These are phyloP conservation scores for Gnathonemus echidnorhynchus DNA, from an alignment of 2,113 vertebrate genomes.

Conservation along the genomic window DNA sequence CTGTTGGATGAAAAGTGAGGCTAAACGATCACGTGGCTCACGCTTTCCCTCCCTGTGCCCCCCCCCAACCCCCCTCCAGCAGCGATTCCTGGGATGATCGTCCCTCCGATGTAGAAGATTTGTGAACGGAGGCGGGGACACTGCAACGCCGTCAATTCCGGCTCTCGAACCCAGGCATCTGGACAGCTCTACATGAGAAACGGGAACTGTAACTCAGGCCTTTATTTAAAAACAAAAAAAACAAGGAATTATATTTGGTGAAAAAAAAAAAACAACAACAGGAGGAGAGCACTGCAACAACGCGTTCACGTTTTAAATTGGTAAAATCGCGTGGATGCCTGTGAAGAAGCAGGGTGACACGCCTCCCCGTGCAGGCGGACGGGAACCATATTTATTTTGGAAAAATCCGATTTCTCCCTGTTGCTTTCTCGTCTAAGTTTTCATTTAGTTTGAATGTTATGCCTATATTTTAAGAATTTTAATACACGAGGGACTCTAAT, in stretches of 20 bases:
- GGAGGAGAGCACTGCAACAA: constrained; percentile 37
- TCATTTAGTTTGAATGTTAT: constrained; percentile 63
- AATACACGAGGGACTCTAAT: constrained; percentile 65
- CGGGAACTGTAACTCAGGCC: constrained; percentile 94
- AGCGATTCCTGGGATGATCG: constrained; percentile 95
- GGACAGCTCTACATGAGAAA: constrained; percentile 72
- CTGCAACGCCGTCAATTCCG: constrained; percentile 58
- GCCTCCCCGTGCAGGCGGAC: constrained; percentile 70
- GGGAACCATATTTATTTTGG: constrained; percentile 81
- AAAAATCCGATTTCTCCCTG: constrained; percentile 40
- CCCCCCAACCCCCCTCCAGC: constrained; percentile 44
- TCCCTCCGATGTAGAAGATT: constrained; percentile 94
- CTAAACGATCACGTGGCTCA: constrained; percentile 61
- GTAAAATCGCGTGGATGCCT: constrained; percentile 52
- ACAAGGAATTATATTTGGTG: constrained; percentile 71
- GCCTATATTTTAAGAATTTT: constrained; percentile 63
- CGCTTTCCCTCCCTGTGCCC: constrained; percentile 35
- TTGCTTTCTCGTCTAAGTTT: constrained; percentile 46
- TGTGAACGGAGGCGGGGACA: constrained; percentile 79
- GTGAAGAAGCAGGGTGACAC: constrained; percentile 53
- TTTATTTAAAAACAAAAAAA: constrained; percentile 63
- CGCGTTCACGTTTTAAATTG: constrained; percentile 53
- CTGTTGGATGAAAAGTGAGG: constrained; percentile 63
- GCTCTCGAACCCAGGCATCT: constrained; percentile 72
- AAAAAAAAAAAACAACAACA: constrained; percentile 36